These are phyloP conservation scores for Triplophysa yarkandensis DNA, from an alignment of 2,797 vertebrate species.

Conservation along the genomic window DNA sequence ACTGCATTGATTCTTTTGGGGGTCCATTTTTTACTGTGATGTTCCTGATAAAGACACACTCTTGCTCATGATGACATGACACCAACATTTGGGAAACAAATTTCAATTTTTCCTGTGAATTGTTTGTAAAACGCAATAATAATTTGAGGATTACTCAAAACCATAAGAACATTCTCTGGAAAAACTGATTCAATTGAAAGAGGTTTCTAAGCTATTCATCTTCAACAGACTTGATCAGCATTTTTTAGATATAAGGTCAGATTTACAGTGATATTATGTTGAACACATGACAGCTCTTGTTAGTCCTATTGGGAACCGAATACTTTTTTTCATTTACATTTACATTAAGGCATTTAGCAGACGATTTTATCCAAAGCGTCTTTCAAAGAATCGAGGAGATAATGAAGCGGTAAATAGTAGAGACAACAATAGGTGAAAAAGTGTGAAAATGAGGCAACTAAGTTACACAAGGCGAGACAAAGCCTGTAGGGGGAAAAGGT, in stretches of 20 bases:
- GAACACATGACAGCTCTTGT: slow-evolving; percentile 1
- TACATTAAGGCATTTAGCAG: no score
- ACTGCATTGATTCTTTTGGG: not conserved
- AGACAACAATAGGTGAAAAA: no score
- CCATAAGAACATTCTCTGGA: slow-evolving; percentile 15
- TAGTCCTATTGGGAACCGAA: slow-evolving; percentile 23
- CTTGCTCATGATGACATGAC: not conserved
- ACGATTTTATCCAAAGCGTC: no score
- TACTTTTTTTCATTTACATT: no score
- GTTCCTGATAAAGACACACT: not conserved
- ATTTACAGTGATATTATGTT: slow-evolving; percentile 40
- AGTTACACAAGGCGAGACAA: no score
- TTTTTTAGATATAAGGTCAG: slow-evolving; percentile 32
- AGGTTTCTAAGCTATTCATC: slow-evolving; percentile 11
- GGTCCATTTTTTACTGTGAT: not conserved
- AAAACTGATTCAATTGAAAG: slow-evolving; percentile 29
- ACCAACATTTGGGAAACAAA: not conserved
- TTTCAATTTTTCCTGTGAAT: not conserved
- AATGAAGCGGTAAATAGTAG: no score
- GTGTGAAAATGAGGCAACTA: no score
- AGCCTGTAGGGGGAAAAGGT: no score
- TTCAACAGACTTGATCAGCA: slow-evolving; percentile 2
- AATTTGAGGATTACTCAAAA: slow-evolving; percentile 2
- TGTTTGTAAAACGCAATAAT: not conserved
- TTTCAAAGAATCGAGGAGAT: no score